Conservation (phyloP, 2,888 invertebrate genomes). For the Glyphotaelius pellucidus region DNA sequence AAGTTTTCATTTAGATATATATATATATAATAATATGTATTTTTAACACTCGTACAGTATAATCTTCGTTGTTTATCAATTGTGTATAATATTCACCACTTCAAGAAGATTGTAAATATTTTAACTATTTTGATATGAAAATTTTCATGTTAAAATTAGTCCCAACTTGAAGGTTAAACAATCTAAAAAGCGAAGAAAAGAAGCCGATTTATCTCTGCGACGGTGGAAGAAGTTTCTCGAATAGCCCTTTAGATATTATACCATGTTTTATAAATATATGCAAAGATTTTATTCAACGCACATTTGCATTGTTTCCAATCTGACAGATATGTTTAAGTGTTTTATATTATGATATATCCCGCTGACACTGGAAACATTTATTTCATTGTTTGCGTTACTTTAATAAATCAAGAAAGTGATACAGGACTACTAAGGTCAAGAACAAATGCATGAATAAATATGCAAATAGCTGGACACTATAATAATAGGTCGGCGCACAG, state of each 20-base stretch:
- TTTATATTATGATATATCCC: constrained; percentile 35
- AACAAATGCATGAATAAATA: background rate
- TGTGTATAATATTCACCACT: too few species aligned
- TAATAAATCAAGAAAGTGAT: constrained; percentile 38
- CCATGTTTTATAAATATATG: constrained; percentile 13
- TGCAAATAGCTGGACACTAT: background rate
- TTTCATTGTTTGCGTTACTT: constrained; percentile 29
- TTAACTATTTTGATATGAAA: background rate
- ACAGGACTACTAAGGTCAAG: constrained; percentile 19
- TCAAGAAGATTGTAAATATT: too few species aligned
- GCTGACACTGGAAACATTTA: constrained; percentile 22
- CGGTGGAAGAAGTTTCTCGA: constrained; percentile 29
- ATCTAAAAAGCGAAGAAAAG: constrained; percentile 17
- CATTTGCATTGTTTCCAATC: constrained; percentile 36
- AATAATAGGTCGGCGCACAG: background rate
- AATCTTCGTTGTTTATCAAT: too few species aligned
- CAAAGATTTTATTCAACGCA: constrained; percentile 37
- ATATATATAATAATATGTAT: too few species aligned
- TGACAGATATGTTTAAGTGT: constrained; percentile 43
- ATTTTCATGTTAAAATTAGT: background rate
- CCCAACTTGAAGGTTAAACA: constrained; percentile 22
- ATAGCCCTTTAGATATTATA: constrained; percentile 23
- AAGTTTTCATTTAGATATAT: too few species aligned
- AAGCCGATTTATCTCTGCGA: constrained; percentile 9
- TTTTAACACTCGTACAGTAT: too few species aligned